Evolutionary conservation across 2,888 invertebrate species (phyloP).

Genomic region (Dolomedes plantarius): DNA sequence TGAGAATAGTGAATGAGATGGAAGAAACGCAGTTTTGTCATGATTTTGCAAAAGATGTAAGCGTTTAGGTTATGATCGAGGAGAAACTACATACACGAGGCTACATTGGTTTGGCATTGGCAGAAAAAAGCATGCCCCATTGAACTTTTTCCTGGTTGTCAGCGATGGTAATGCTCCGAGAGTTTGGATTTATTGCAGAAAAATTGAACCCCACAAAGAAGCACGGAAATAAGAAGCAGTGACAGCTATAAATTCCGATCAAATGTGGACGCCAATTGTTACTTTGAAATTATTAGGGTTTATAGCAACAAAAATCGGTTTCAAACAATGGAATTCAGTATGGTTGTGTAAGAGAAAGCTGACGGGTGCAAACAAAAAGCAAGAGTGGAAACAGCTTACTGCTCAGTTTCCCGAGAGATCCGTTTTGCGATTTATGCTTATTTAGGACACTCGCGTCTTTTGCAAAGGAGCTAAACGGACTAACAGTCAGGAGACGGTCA

Average conservation of each 20-base stretch:
- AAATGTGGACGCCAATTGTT: conserved; percentile 58
- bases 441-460: conserved; percentile 25
- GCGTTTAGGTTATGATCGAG: no score
- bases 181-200: conserved; percentile 50
- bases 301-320: conserved; percentile 56
- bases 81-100: no score
- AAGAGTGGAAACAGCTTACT: conserved; percentile 23
- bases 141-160: conserved; percentile 53
- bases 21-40: no score
- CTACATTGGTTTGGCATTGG: conserved; percentile 35
- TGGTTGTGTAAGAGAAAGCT: conserved; percentile 36
- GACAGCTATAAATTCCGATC: conserved; percentile 53
- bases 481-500: background rate
- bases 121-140: conserved; percentile 37
- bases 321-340: conserved; percentile 49
- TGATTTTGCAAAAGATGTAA: no score
- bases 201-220: conserved; percentile 33
- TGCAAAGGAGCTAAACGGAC: background rate
- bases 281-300: conserved; percentile 65
- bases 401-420: conserved; percentile 36
- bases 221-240: conserved; percentile 28
- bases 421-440: conserved; percentile 32
- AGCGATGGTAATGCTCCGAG: conserved; percentile 41
- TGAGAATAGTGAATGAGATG: no score
- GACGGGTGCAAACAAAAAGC: conserved; percentile 57